Percentiles rank a stretch among this genome's conserved stretches.
These are phyloP conservation scores for Cynoglossus semilaevis DNA, from an alignment of 2,113 vertebrate genomes.

Conservation along the genomic window DNA sequence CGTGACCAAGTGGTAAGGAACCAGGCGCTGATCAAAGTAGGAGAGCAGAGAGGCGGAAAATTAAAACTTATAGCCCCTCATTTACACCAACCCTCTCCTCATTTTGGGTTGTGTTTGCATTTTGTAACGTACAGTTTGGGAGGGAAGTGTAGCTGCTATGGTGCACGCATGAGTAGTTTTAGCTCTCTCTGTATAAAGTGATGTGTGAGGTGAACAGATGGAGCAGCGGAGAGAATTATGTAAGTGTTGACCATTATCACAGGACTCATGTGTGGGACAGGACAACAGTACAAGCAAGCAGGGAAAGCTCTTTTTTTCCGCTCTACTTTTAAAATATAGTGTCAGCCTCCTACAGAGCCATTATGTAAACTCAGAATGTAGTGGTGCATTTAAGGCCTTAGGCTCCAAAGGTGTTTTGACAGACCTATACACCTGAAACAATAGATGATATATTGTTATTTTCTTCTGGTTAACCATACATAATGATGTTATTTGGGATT, in stretches of 20 bases:
- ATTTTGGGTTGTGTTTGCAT: slow-evolving; percentile 2
- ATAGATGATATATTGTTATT: too few relatives aligned
- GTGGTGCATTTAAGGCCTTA: too few relatives aligned
- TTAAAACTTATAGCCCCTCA: slow-evolving; percentile 14
- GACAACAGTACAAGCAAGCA: slow-evolving; percentile 2
- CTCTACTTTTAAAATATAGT: background rate
- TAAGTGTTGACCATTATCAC: slow-evolving; percentile 25
- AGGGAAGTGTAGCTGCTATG: slow-evolving; percentile 2
- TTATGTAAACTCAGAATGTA: background rate
- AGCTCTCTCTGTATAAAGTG: slow-evolving; percentile 4
- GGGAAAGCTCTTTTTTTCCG: slow-evolving; percentile 6
- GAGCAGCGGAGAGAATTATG: slow-evolving; percentile 28
- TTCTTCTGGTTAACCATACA: too few relatives aligned
- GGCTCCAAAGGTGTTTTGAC: too few relatives aligned
- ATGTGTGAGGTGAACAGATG: slow-evolving; percentile 36
- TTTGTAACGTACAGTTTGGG: slow-evolving; percentile 1
- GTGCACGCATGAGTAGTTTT: slow-evolving; percentile 16
- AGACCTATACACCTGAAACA: too few relatives aligned
- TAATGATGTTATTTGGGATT: too few relatives aligned
- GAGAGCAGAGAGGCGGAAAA: slow-evolving; percentile 39
- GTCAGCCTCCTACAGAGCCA: background rate
- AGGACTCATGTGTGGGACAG: slow-evolving; percentile 8
- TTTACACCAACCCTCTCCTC: background rate
- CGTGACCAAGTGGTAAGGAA: slow-evolving; percentile 34
- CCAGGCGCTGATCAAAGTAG: slow-evolving; percentile 41